Conservation (phyloP, 2,797 vertebrate species). For the Triplophysa yarkandensis region DNA sequence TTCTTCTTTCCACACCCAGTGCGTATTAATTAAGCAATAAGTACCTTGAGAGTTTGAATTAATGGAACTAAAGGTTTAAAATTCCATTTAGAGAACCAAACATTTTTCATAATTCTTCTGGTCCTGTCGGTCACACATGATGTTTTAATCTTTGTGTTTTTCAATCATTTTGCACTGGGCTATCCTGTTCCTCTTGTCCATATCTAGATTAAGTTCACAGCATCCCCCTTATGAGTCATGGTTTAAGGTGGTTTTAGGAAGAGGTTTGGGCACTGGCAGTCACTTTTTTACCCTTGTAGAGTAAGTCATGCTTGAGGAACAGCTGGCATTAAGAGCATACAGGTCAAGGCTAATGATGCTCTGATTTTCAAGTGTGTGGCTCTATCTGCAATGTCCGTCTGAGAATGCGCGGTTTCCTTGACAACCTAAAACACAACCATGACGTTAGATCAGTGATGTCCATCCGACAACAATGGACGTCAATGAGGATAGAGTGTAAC, state of each 20-base stretch:
- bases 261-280: not conserved
- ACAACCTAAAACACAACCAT: conserved; percentile 62
- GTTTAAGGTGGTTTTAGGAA: not conserved
- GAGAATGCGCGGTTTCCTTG: conserved; percentile 64
- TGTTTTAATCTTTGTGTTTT: not conserved
- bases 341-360: conserved; percentile 25
- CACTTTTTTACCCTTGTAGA: conserved; percentile 20
- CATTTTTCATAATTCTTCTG: not conserved
- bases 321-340: conserved; percentile 28
- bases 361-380: conserved; percentile 3
- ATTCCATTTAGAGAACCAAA: not conserved
- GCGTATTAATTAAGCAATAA: too few relatives aligned
- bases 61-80: not conserved
- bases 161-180: conserved; percentile 1
- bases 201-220: conserved; percentile 9
- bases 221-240: conserved; percentile 17
- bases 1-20: not conserved
- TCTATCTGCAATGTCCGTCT: conserved; percentile 18
- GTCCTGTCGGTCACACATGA: not conserved
- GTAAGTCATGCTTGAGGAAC: conserved; percentile 40
- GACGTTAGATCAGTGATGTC: conserved; percentile 55
- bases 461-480: conserved; percentile 58
- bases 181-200: not conserved
- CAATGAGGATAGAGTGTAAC: conserved; percentile 54
- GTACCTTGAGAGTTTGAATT: too few relatives aligned